These are phyloP conservation scores for Steinernema scapterisci DNA, from an alignment of 2,888 invertebrate genomes.

Conservation along the genomic window DNA sequence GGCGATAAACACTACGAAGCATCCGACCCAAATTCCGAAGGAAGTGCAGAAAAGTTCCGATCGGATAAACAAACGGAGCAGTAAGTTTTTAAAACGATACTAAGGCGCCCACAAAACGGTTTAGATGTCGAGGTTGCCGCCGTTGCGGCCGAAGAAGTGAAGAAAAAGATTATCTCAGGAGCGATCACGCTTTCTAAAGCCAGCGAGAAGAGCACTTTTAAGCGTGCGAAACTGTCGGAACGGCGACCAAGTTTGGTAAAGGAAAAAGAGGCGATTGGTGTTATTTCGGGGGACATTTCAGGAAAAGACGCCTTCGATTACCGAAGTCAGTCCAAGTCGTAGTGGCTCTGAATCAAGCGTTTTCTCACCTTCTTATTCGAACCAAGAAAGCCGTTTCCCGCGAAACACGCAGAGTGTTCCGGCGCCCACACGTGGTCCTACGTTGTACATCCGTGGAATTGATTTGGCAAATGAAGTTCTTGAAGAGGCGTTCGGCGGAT, in stretches of 20 bases:
- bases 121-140: conserved; percentile 41
- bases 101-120: not conserved
- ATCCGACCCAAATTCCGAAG: not conserved
- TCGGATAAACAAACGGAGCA: not conserved
- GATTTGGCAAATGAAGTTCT: conserved; percentile 35
- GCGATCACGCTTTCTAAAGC: conserved; percentile 46
- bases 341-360: not conserved
- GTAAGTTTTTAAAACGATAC: not conserved
- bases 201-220: conserved; percentile 46
- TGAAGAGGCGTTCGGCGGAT: conserved; percentile 34
- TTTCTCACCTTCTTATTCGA: conserved; percentile 19
- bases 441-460: conserved; percentile 37
- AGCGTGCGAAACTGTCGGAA: conserved; percentile 34
- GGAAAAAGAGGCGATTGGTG: not conserved
- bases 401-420: not conserved
- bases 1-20: conserved; percentile 11
- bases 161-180: conserved; percentile 46
- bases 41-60: not conserved
- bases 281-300: not conserved
- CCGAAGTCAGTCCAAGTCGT: no score
- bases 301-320: not conserved
- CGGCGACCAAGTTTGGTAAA: conserved; percentile 21
- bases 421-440: conserved; percentile 24
- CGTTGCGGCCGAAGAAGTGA: conserved; percentile 44
- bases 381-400: not conserved